These are phyloP conservation scores for Lithophane semibrunnea DNA, from an alignment of 2,888 invertebrate species.

Conservation along the genomic window DNA sequence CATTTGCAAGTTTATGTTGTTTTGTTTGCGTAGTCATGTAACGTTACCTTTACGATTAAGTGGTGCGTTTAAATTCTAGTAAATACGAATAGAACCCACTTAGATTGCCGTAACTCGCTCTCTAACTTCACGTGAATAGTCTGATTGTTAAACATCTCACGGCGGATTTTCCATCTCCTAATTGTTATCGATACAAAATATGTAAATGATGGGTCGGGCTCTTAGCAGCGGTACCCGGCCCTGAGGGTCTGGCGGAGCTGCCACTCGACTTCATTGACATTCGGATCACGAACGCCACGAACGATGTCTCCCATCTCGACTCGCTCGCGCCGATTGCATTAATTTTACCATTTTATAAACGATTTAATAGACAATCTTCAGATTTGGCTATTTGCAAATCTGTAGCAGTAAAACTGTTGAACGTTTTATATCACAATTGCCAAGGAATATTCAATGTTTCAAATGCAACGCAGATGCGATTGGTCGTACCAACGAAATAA, in stretches of 20 bases:
- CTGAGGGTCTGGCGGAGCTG: conserved; percentile 75
- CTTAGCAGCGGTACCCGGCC: conserved; percentile 73
- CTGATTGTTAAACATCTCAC: conserved; percentile 71
- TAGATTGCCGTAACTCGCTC: conserved; percentile 57
- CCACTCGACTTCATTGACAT: conserved; percentile 83
- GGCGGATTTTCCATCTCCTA: conserved; percentile 78
- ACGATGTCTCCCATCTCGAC: conserved; percentile 88
- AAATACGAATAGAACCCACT: conserved; percentile 58
- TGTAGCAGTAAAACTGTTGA: conserved; percentile 66
- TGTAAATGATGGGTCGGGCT: conserved; percentile 84
- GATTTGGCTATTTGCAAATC: conserved; percentile 81
- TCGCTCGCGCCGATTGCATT: conserved; percentile 88
- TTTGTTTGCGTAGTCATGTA: conserved; percentile 77
- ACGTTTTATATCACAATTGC: conserved; percentile 62
- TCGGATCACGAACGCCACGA: conserved; percentile 87
- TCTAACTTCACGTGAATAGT: conserved; percentile 57
- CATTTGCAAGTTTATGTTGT: conserved; percentile 84
- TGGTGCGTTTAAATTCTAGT: conserved; percentile 60
- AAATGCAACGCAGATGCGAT: conserved; percentile 27
- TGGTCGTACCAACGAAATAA: conserved; percentile 69
- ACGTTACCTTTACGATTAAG: conserved; percentile 71
- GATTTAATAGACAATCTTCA: conserved; percentile 88
- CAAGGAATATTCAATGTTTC: conserved; percentile 63
- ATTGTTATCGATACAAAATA: conserved; percentile 87
- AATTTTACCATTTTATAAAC: conserved; percentile 89